These are phyloP conservation scores for Anadara kagoshimensis DNA, from an alignment of 1,140 invertebrate genomes.

Conservation along the genomic window DNA sequence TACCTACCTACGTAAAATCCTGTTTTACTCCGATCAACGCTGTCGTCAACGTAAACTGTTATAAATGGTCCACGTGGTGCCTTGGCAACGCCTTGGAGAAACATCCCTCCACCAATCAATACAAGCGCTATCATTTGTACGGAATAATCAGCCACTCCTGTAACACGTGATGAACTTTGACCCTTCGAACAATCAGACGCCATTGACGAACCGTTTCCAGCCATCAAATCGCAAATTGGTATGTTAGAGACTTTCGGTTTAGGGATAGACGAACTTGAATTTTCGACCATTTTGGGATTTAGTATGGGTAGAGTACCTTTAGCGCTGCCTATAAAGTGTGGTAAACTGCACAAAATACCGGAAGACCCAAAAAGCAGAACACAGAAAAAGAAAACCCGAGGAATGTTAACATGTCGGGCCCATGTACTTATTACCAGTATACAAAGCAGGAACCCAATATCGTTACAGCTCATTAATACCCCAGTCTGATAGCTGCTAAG, in stretches of 20 bases:
- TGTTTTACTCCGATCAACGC: conserved; percentile 31
- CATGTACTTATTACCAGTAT: conserved; percentile 56
- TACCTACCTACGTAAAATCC: conserved; percentile 45
- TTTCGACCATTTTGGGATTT: background rate
- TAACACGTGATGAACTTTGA: background rate
- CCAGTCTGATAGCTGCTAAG: conserved; percentile 46
- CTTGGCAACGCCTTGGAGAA: conserved; percentile 25
- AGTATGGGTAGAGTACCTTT: background rate
- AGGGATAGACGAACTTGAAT: background rate
- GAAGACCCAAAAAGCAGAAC: conserved; percentile 8
- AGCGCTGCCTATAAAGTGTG: background rate
- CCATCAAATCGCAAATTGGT: background rate
- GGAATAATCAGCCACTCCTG: background rate
- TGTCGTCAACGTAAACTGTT: conserved; percentile 48
- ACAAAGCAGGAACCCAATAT: conserved; percentile 48
- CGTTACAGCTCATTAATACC: conserved; percentile 45
- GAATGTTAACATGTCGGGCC: conserved; percentile 50
- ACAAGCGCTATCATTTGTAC: conserved; percentile 1
- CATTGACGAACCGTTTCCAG: background rate
- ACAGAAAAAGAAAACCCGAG: conserved; percentile 42
- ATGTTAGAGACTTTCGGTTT: background rate
- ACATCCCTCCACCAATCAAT: conserved; percentile 20
- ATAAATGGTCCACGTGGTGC: conserved; percentile 26
- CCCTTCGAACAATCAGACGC: background rate
- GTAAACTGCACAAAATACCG: conserved; percentile 14